A percentile compares a stretch with the other conserved stretches of the same genome.
These are phyloP conservation scores for Siderastrea siderea DNA, from an alignment of 92 coral and sea anemone genomes.

Conservation along the genomic window DNA sequence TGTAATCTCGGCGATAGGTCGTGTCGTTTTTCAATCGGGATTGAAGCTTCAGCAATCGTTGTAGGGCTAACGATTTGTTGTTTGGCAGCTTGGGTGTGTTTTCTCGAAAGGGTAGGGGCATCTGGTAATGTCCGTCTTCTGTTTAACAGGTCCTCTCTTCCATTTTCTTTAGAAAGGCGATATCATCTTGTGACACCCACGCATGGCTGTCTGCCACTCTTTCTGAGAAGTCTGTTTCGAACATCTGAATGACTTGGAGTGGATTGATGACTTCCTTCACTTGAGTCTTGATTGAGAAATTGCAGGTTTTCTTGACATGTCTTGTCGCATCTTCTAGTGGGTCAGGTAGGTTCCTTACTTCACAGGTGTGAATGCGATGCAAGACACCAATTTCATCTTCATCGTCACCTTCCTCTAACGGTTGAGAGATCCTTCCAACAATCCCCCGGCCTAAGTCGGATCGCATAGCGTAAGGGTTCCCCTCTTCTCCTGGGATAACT, in stretches of 20 bases:
- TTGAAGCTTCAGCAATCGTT: constrained; percentile 14
- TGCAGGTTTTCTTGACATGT: constrained; percentile 17
- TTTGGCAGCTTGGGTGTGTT: constrained; percentile 8
- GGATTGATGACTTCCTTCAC: constrained; percentile 63
- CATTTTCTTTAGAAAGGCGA: constrained; percentile 35
- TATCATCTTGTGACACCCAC: constrained; percentile 60
- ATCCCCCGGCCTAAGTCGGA: constrained; percentile 78
- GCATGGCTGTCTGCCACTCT: neutral
- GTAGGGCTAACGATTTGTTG: constrained; percentile 25
- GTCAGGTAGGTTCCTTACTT: constrained; percentile 4
- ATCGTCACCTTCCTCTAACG: neutral
- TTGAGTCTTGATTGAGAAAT: constrained; percentile 37
- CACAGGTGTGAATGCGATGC: constrained; percentile 19
- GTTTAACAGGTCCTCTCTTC: constrained; percentile 26
- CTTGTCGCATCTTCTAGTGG: neutral
- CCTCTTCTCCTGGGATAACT: constrained; percentile 63
- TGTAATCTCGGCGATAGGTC: constrained; percentile 43
- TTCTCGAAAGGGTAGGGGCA: constrained; percentile 53
- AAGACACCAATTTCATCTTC: neutral
- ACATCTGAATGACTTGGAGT: constrained; percentile 30
- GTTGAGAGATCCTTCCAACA: constrained; percentile 41
- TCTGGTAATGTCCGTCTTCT: constrained; percentile 54
- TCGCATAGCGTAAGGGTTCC: constrained; percentile 61
- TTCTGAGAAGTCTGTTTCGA: constrained; percentile 56
- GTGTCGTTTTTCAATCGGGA: constrained; percentile 3